Evolutionary conservation across 1,140 invertebrate species (phyloP).

Genomic region (Drosophila navojoa): DNA sequence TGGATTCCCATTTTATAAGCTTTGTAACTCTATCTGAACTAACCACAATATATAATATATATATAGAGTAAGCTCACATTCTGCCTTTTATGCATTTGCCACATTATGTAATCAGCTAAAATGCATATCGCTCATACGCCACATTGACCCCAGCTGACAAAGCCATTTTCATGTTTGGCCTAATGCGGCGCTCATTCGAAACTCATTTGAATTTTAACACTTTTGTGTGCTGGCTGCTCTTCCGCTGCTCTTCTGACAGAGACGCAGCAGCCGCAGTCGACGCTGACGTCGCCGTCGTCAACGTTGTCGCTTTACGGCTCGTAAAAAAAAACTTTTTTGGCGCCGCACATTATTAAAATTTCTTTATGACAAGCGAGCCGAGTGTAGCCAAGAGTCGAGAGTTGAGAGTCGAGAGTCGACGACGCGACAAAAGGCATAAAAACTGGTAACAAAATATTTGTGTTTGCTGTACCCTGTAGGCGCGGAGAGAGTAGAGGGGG

Average conservation of each 20-base stretch:
- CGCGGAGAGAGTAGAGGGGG: not conserved
- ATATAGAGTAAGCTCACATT: not conserved
- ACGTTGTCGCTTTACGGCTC: conserved; percentile 57
- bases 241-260: conserved; percentile 17
- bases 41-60: no score
- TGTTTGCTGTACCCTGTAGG: conserved; percentile 41
- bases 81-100: not conserved
- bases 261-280: not conserved
- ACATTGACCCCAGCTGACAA: conserved; percentile 60
- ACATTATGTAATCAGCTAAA: conserved; percentile 47
- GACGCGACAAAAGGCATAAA: conserved; percentile 80
- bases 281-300: conserved; percentile 6
- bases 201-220: conserved; percentile 80
- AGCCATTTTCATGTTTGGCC: conserved; percentile 46
- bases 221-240: conserved; percentile 57
- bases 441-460: conserved; percentile 81
- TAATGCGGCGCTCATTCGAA: conserved; percentile 60
- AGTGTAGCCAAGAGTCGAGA: conserved; percentile 53
- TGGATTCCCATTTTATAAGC: no score
- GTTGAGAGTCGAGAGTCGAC: conserved; percentile 31
- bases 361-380: conserved; percentile 77
- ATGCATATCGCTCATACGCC: conserved; percentile 64
- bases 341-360: conserved; percentile 83
- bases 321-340: conserved; percentile 79
- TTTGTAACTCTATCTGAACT: not conserved